Percentiles rank a stretch among this genome's conserved stretches.
These are phyloP conservation scores for Formica selysi DNA, from an alignment of 1,140 invertebrate species.

Conservation along the genomic window DNA sequence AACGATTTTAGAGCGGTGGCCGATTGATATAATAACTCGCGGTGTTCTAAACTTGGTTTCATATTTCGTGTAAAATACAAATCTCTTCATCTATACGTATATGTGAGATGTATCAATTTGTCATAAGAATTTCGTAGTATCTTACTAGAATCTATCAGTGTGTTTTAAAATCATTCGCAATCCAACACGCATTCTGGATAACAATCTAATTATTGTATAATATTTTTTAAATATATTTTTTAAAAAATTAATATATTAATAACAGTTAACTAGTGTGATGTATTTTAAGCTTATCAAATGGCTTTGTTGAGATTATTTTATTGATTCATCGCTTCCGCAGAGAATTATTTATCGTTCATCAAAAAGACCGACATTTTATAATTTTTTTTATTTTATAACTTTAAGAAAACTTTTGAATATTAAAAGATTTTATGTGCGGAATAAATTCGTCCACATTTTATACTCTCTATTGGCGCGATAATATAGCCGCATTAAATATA, in stretches of 20 bases:
- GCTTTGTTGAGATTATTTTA: background rate
- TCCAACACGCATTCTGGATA: background rate
- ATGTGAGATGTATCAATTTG: background rate
- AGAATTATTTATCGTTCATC: background rate
- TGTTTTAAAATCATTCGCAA: background rate
- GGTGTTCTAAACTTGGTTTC: constrained; percentile 32
- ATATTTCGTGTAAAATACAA: constrained; percentile 10
- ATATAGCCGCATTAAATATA: background rate
- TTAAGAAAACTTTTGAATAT: background rate
- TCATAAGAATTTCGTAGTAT: background rate
- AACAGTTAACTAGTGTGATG: background rate
- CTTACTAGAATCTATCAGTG: background rate
- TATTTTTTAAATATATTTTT: background rate
- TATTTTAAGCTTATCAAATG: background rate
- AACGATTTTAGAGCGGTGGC: background rate
- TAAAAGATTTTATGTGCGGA: background rate
- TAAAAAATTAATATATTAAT: background rate
- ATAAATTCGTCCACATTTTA: background rate
- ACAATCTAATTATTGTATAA: background rate
- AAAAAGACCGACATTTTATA: too few relatives aligned
- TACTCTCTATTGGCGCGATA: background rate
- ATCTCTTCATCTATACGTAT: background rate
- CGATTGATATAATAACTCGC: constrained; percentile 25
- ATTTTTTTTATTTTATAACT: background rate
- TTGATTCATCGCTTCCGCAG: background rate